phyloP scores from a whole-genome alignment of 2,888 invertebrate species.

The Lagria hirta region DNA sequence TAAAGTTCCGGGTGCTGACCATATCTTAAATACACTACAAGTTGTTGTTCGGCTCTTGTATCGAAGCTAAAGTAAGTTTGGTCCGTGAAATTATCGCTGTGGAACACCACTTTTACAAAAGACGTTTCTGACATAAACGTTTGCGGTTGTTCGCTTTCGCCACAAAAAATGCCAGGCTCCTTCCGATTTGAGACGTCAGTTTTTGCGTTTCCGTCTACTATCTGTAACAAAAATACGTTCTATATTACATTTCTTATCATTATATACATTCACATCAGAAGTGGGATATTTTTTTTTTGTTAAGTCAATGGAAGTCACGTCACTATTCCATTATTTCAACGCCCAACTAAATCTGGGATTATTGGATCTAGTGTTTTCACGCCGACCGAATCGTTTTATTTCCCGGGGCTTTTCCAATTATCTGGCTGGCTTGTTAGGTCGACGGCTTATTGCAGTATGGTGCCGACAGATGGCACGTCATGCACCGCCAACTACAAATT shows the following conservation, averaged over 20 bases:
- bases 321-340: conserved; percentile 40
- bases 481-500: conserved; percentile 31
- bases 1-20: conserved; percentile 94
- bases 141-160: conserved; percentile 91
- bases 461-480: conserved; percentile 36
- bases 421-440: conserved; percentile 47
- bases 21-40: conserved; percentile 85
- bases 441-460: conserved; percentile 15
- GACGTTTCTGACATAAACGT: conserved; percentile 94
- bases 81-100: conserved; percentile 90
- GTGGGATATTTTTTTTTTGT: background rate
- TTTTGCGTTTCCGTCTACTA: conserved; percentile 87
- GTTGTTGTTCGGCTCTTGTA: conserved; percentile 86
- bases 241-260: background rate
- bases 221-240: conserved; percentile 62
- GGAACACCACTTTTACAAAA: conserved; percentile 88
- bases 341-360: conserved; percentile 46
- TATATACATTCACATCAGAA: background rate
- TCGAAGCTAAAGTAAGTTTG: conserved; percentile 87
- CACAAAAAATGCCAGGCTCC: conserved; percentile 89
- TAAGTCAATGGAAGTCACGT: conserved; percentile 15
- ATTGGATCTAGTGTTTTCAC: conserved; percentile 49
- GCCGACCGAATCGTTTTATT: conserved; percentile 47
- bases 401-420: conserved; percentile 51
- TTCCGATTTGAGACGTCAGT: conserved; percentile 85